phyloP scores from a whole-genome alignment of 2,797 vertebrate species.

The Poeciliopsis infans region DNA sequence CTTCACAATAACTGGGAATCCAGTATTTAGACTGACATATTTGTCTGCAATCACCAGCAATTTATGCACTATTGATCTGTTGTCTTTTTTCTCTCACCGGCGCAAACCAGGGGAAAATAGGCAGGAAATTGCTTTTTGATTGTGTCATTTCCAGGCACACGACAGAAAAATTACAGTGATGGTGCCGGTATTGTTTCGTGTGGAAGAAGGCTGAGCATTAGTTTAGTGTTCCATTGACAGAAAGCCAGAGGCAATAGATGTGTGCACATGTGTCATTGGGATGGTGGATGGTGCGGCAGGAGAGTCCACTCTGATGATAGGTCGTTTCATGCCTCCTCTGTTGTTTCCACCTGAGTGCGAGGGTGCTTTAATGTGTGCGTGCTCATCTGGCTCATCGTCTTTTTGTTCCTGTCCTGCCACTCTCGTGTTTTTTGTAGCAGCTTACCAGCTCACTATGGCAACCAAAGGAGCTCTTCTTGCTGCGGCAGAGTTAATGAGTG shows the following conservation, averaged over 20 bases:
- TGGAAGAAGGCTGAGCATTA: conserved; percentile 42
- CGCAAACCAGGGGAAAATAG: conserved; percentile 55
- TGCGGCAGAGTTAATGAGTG: conserved; percentile 72
- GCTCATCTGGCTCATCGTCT: conserved; percentile 51
- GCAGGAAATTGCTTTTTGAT: conserved; percentile 79
- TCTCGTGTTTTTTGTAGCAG: conserved; percentile 70
- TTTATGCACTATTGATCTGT: conserved; percentile 73
- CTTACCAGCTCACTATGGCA: conserved; percentile 89
- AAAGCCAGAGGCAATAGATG: conserved; percentile 15
- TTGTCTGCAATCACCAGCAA: conserved; percentile 43
- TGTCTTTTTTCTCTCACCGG: neutral
- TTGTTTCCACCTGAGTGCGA: conserved; percentile 66
- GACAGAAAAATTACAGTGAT: conserved; percentile 31
- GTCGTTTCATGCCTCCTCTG: conserved; percentile 77
- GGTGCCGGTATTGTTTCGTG: conserved; percentile 60
- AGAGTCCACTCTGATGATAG: conserved; percentile 81
- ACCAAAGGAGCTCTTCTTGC: conserved; percentile 74
- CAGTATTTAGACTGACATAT: neutral
- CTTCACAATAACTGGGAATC: conserved; percentile 5
- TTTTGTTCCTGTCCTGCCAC: conserved; percentile 72
- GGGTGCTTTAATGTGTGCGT: conserved; percentile 23
- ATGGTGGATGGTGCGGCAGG: conserved; percentile 67
- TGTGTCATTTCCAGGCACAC: conserved; percentile 53
- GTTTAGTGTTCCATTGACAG: conserved; percentile 60
- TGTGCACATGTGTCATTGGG: conserved; percentile 15